These are phyloP conservation scores for Sphaeramia orbicularis DNA, from an alignment of 2,797 vertebrate species.

Conservation along the genomic window DNA sequence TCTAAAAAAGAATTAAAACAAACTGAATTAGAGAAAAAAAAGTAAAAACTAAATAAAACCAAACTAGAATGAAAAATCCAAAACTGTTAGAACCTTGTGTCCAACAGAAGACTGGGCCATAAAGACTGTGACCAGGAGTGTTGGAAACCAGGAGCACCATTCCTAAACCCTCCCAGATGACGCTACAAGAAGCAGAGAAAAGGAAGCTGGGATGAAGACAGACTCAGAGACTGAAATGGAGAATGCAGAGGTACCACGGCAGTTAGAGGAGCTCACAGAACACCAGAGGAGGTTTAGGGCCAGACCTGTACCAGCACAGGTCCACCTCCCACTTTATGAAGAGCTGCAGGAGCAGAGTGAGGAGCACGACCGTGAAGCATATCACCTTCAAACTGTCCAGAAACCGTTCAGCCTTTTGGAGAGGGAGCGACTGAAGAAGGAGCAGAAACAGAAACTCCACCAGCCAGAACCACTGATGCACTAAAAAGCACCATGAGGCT, in stretches of 20 bases:
- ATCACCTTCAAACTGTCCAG: constrained; percentile 78
- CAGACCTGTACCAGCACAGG: constrained; percentile 87
- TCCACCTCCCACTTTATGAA: constrained; percentile 89
- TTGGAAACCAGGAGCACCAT: constrained; percentile 86
- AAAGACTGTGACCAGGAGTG: constrained; percentile 64
- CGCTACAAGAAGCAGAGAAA: constrained; percentile 87
- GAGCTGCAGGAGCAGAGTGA: constrained; percentile 85
- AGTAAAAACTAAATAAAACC: too few relatives aligned
- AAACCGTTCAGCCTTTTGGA: constrained; percentile 93
- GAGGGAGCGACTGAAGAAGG: constrained; percentile 89
- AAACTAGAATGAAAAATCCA: too few relatives aligned
- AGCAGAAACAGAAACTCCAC: constrained; percentile 82
- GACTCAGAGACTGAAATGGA: constrained; percentile 86
- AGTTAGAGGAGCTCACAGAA: constrained; percentile 89
- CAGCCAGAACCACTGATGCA: constrained; percentile 86
- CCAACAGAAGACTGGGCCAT: constrained; percentile 13
- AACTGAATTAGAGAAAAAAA: too few relatives aligned
- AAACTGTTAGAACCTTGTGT: too few relatives aligned
- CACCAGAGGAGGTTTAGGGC: constrained; percentile 93
- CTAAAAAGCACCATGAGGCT: constrained; percentile 88
- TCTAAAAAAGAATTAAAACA: too few relatives aligned
- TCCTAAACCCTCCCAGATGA: constrained; percentile 95
- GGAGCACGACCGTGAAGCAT: constrained; percentile 82
- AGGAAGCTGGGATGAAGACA: constrained; percentile 83
- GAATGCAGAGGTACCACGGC: constrained; percentile 84